phyloP scores from a whole-genome alignment of 2,113 vertebrate species.

The Cavia aperea region DNA sequence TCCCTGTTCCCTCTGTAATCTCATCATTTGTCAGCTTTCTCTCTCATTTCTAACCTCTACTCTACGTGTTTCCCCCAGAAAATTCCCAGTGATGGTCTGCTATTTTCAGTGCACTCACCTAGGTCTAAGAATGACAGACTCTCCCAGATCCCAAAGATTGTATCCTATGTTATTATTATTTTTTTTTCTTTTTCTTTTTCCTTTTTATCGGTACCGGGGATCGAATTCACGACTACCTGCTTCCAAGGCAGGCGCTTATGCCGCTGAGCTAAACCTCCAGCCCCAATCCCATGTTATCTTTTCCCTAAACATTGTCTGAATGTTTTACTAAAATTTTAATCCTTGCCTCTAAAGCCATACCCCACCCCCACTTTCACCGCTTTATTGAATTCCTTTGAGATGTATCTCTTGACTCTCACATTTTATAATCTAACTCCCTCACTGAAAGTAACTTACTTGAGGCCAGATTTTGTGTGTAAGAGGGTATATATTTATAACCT shows the following conservation, averaged over 20 bases:
- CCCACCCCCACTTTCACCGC: too few species aligned
- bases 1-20: background rate
- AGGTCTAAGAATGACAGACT: background rate
- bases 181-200: too few species aligned
- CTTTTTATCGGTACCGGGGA: too few species aligned
- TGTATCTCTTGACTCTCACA: background rate
- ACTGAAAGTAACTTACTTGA: background rate
- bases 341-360: background rate
- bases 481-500: background rate
- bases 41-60: fast-evolving
- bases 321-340: background rate
- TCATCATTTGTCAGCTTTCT: fast-evolving
- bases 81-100: fast-evolving
- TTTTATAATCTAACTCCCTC: background rate
- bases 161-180: too few species aligned
- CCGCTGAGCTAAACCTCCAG: too few species aligned
- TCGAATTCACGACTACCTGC: too few species aligned
- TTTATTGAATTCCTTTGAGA: background rate
- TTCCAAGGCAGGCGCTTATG: too few species aligned
- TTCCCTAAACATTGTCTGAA: background rate
- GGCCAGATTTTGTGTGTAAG: background rate
- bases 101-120: fast-evolving
- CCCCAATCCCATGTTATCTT: background rate
- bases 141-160: background rate
- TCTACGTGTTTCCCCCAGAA: too few species aligned